phyloP scores from a whole-genome alignment of 2,797 vertebrate genomes.

The Buphagus erythrorhynchus region DNA sequence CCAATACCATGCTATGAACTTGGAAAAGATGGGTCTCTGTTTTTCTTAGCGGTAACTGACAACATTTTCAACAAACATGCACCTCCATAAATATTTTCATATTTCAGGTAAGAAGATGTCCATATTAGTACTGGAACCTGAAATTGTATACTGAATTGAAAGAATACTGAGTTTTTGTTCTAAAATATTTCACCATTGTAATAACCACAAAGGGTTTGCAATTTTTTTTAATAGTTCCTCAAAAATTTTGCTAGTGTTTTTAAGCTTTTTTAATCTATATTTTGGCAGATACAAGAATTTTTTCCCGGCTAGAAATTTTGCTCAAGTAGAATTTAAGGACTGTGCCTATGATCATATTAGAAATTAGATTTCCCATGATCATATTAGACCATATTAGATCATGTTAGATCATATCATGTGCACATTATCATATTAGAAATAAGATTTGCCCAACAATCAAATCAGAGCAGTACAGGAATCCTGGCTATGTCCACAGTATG shows the following conservation, averaged over 20 bases:
- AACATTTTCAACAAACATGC: background rate
- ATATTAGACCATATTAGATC: background rate
- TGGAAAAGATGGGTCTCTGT: background rate
- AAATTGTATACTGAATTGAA: background rate
- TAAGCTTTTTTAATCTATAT: background rate
- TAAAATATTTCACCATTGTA: background rate
- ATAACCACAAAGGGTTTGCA: background rate
- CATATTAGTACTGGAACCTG: background rate
- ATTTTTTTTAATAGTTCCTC: background rate
- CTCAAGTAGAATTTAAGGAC: background rate
- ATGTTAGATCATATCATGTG: background rate
- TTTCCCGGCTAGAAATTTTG: background rate
- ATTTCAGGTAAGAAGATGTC: background rate
- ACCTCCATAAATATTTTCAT: background rate
- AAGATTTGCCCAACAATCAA: background rate
- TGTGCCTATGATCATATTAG: background rate
- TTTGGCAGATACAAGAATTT: background rate
- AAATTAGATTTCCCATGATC: background rate
- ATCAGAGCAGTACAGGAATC: background rate
- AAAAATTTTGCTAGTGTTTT: background rate
- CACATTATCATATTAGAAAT: background rate
- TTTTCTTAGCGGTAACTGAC: background rate
- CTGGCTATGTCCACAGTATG: background rate
- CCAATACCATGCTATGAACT: background rate
- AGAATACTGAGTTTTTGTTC: background rate